Percentiles rank a stretch among this genome's conserved stretches.
Evolutionary conservation across 2,113 vertebrate genomes (phyloP).

Genomic region (Cardinalis cardinalis): DNA sequence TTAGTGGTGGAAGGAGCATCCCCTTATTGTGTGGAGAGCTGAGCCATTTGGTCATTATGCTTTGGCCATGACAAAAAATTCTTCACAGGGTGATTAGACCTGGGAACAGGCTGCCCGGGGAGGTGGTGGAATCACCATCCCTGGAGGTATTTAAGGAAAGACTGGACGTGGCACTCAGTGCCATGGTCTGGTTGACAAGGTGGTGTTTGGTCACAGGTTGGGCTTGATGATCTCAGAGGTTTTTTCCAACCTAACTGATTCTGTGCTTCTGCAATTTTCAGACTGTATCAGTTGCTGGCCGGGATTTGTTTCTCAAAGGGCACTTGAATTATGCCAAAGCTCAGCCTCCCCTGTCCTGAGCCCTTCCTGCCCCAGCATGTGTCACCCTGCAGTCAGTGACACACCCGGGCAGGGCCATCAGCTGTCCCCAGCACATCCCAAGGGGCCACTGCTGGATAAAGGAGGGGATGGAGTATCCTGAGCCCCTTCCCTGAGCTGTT

Average conservation of each 20-base stretch:
- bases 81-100: background rate
- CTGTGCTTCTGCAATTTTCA: background rate
- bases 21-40: background rate
- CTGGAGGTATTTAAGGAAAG: background rate
- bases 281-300: background rate
- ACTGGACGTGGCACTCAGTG: background rate
- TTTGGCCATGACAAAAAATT: background rate
- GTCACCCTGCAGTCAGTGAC: background rate
- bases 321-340: background rate
- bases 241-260: background rate
- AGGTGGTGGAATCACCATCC: background rate
- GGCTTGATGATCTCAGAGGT: background rate
- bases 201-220: background rate
- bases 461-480: background rate
- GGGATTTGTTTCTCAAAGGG: background rate
- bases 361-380: rapidly evolving
- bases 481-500: background rate
- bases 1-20: background rate
- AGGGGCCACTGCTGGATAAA: background rate
- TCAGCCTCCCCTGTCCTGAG: background rate
- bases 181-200: background rate
- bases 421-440: background rate
- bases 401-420: background rate
- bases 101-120: background rate
- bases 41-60: background rate